phyloP scores from a whole-genome alignment of 2,797 vertebrate genomes.

The Gymnoscopelus microlampas region DNA sequence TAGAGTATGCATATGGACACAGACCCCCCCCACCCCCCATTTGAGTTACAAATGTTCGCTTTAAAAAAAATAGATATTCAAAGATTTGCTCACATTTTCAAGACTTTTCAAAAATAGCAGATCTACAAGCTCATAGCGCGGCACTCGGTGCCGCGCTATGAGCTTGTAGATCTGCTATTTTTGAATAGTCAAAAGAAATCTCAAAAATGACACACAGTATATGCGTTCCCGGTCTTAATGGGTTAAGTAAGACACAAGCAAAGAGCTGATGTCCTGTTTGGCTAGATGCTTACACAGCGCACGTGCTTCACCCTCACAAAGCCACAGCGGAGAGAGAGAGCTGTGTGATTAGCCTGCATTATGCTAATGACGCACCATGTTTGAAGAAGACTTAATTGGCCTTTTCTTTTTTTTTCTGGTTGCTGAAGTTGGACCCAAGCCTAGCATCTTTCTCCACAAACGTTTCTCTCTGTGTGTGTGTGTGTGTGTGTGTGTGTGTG shows the following conservation, averaged over 20 bases:
- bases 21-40: too few species aligned
- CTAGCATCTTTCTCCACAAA: slow-evolving; percentile 39
- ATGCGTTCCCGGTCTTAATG: too few species aligned
- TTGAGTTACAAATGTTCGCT: too few species aligned
- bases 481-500: slow-evolving; percentile 3
- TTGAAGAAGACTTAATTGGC: slow-evolving; percentile 66
- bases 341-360: slow-evolving; percentile 47
- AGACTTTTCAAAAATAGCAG: too few species aligned
- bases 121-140: too few species aligned
- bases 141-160: too few species aligned
- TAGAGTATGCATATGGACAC: too few species aligned
- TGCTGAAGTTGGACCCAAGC: slow-evolving; percentile 61
- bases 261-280: slow-evolving; percentile 21
- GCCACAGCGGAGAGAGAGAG: slow-evolving; percentile 17
- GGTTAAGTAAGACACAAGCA: not conserved
- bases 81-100: too few species aligned
- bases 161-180: too few species aligned
- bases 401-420: slow-evolving; percentile 7
- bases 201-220: too few species aligned
- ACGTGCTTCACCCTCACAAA: not conserved
- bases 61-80: too few species aligned
- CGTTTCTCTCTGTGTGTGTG: not conserved
- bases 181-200: too few species aligned
- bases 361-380: slow-evolving; percentile 57
- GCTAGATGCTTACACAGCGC: not conserved